phyloP scores from a whole-genome alignment of 1,140 invertebrate species.

The Ips typographus region DNA sequence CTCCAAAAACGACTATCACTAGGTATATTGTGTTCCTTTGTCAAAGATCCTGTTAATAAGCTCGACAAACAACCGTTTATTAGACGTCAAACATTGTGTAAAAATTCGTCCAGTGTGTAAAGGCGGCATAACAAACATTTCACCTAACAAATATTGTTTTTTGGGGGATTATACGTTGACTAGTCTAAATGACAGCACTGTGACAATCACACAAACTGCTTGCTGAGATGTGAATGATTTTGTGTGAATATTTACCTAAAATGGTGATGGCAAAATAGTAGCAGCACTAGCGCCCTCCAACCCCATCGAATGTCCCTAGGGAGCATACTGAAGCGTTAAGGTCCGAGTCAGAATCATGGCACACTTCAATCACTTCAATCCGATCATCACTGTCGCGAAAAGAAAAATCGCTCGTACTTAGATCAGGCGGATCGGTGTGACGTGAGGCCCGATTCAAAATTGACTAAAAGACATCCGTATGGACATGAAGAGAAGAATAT shows the following conservation, averaged over 20 bases:
- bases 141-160: neutral
- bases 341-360: conserved; percentile 12
- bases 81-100: neutral
- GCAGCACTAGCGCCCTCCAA: conserved; percentile 23
- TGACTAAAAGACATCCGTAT: conserved; percentile 27
- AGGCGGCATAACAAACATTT: neutral
- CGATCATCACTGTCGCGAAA: neutral
- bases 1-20: too few species aligned
- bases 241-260: conserved; percentile 17
- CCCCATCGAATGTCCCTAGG: conserved; percentile 18
- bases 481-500: conserved; percentile 25
- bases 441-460: conserved; percentile 15
- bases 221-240: neutral
- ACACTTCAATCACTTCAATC: conserved; percentile 5
- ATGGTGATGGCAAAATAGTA: conserved; percentile 17
- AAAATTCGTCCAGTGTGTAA: neutral
- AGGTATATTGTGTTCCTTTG: too few species aligned
- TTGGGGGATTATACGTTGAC: neutral
- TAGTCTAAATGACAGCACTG: neutral
- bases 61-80: neutral
- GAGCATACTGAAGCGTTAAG: conserved; percentile 19
- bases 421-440: conserved; percentile 7
- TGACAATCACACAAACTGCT: too few species aligned
- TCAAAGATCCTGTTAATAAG: too few species aligned
- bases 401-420: conserved; percentile 9